phyloP scores from a whole-genome alignment of 2,797 vertebrate genomes.

The Channa striata region DNA sequence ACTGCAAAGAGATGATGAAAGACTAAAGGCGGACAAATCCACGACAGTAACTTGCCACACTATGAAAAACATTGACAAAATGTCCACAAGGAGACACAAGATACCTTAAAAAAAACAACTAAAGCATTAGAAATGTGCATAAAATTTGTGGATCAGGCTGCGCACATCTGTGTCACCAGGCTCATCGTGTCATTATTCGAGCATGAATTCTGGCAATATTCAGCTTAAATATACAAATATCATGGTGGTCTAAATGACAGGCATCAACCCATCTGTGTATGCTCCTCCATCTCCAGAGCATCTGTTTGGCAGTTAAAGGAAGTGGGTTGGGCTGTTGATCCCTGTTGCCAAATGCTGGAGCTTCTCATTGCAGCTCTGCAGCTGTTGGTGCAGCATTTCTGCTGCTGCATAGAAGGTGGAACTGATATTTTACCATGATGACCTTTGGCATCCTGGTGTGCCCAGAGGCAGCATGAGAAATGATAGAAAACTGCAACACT shows the following conservation, averaged over 20 bases:
- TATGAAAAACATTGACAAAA: neutral
- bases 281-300: slow-evolving; percentile 51
- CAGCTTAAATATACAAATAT: slow-evolving; percentile 46
- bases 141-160: neutral
- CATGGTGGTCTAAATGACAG: slow-evolving; percentile 47
- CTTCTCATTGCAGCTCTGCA: slow-evolving; percentile 47
- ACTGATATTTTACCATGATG: slow-evolving; percentile 57
- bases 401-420: slow-evolving; percentile 54
- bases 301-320: slow-evolving; percentile 55
- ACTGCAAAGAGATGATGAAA: neutral
- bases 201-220: slow-evolving; percentile 12
- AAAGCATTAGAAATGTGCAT: neutral
- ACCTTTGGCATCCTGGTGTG: slow-evolving; percentile 53
- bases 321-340: slow-evolving; percentile 36
- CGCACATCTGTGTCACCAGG: too few species aligned
- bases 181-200: neutral
- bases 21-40: neutral
- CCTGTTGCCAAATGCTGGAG: slow-evolving; percentile 61
- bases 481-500: slow-evolving; percentile 32
- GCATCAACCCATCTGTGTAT: slow-evolving; percentile 41
- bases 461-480: slow-evolving; percentile 24
- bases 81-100: neutral
- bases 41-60: too few species aligned
- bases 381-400: slow-evolving; percentile 15
- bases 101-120: neutral